Evolutionary conservation across 2,888 invertebrate genomes (phyloP).

Genomic region (Hedya salicella): DNA sequence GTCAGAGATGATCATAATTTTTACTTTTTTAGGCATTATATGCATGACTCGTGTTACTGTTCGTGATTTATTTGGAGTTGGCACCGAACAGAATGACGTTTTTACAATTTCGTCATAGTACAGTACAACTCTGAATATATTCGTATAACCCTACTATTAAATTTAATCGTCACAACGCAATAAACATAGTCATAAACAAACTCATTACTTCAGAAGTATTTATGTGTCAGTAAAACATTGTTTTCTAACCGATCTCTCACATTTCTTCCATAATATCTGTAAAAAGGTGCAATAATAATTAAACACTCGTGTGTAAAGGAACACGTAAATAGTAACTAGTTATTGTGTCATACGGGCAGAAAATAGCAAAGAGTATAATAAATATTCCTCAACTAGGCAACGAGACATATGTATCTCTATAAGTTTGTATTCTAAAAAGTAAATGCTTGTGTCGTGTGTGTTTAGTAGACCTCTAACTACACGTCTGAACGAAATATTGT

Average conservation of each 20-base stretch:
- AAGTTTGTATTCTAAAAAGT: not conserved
- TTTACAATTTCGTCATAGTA: no score
- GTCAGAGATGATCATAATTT: no score
- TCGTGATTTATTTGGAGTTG: no score
- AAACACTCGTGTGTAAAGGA: not conserved
- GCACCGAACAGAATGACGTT: no score
- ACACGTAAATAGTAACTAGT: not conserved
- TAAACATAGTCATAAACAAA: no score
- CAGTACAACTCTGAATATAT: no score
- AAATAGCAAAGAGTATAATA: not conserved
- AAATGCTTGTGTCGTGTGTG: not conserved
- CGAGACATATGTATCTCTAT: not conserved
- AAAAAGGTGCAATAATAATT: not conserved
- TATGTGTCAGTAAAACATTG: not conserved
- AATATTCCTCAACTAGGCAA: slow-evolving; percentile 4
- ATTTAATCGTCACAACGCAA: not conserved
- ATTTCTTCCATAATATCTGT: not conserved
- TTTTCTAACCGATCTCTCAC: not conserved
- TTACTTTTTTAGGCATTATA: no score
- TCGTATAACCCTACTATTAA: not conserved
- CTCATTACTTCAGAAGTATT: no score
- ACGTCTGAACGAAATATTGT: not conserved
- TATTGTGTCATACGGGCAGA: not conserved
- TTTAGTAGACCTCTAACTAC: not conserved
- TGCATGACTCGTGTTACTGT: no score